These are phyloP conservation scores for Eonycteris spelaea DNA, from an alignment of 2,113 vertebrate genomes.

Conservation along the genomic window DNA sequence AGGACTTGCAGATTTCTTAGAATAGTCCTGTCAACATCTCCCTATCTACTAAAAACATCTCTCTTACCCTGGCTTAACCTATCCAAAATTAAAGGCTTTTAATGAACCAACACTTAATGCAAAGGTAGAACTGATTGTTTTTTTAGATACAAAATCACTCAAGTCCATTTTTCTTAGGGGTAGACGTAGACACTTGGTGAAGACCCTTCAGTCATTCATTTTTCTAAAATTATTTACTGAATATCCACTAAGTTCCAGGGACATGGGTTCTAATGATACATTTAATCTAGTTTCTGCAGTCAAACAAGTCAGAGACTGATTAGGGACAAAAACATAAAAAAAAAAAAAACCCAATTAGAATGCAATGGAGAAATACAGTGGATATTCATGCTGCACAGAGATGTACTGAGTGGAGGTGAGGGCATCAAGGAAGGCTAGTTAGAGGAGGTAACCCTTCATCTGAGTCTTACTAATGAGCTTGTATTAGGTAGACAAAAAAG, in stretches of 20 bases:
- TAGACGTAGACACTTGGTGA: background rate
- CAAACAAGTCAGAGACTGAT: background rate
- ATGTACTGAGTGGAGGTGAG: background rate
- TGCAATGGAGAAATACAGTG: background rate
- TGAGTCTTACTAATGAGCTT: background rate
- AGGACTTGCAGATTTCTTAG: background rate
- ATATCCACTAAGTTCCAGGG: background rate
- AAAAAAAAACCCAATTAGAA: background rate
- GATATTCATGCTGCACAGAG: background rate
- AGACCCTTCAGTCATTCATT: background rate
- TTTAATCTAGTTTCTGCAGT: background rate
- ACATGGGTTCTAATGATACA: background rate
- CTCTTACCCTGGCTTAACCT: background rate
- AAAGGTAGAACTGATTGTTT: background rate
- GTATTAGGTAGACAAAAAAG: background rate
- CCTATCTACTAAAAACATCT: background rate
- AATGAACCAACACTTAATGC: background rate
- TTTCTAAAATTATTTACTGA: slow-evolving; percentile 19
- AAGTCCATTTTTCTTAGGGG: background rate
- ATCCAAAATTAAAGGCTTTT: background rate
- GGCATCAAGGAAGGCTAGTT: background rate
- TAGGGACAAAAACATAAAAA: background rate
- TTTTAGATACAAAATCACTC: background rate
- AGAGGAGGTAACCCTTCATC: background rate
- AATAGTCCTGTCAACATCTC: background rate